Percentiles rank a stretch among this genome's conserved stretches.
Evolutionary conservation across 2,888 invertebrate genomes (phyloP).

Genomic region (Cephonodes hylas): DNA sequence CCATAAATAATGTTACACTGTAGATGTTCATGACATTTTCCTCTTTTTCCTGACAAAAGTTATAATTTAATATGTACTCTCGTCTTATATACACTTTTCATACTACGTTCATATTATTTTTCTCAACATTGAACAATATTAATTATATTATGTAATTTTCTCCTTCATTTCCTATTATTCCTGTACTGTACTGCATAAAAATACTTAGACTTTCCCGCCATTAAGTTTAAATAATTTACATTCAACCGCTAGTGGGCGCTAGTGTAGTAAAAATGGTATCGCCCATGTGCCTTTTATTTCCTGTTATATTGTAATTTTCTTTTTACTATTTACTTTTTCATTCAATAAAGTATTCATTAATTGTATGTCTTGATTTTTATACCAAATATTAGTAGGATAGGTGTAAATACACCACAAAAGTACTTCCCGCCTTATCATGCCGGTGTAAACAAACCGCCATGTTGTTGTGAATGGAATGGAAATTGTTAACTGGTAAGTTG

Average conservation of each 20-base stretch:
- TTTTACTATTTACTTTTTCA: slow-evolving; percentile 40
- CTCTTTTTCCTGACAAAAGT: not conserved
- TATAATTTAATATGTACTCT: not conserved
- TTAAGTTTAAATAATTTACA: slow-evolving; percentile 20
- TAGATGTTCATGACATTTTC: not conserved
- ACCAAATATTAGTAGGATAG: slow-evolving; percentile 27
- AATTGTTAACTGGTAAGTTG: slow-evolving; percentile 49
- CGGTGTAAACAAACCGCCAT: slow-evolving; percentile 83
- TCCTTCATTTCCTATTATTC: not conserved
- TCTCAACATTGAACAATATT: not conserved
- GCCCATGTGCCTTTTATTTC: slow-evolving; percentile 60
- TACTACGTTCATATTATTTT: not conserved
- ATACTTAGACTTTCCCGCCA: slow-evolving; percentile 46
- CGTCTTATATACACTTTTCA: not conserved
- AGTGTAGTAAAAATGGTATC: slow-evolving; percentile 57
- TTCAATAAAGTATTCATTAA: slow-evolving; percentile 55
- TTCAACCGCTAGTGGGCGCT: slow-evolving; percentile 51
- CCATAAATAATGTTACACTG: not conserved
- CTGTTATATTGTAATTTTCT: slow-evolving; percentile 33
- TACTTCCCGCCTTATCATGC: slow-evolving; percentile 78
- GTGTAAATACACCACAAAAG: slow-evolving; percentile 43
- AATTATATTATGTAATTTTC: not conserved
- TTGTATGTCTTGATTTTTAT: slow-evolving; percentile 45
- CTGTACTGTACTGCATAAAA: slow-evolving; percentile 4
- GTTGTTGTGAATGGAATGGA: slow-evolving; percentile 63